These are phyloP conservation scores for Elephantulus edwardii DNA, from an alignment of 2,113 vertebrate species.

Conservation along the genomic window DNA sequence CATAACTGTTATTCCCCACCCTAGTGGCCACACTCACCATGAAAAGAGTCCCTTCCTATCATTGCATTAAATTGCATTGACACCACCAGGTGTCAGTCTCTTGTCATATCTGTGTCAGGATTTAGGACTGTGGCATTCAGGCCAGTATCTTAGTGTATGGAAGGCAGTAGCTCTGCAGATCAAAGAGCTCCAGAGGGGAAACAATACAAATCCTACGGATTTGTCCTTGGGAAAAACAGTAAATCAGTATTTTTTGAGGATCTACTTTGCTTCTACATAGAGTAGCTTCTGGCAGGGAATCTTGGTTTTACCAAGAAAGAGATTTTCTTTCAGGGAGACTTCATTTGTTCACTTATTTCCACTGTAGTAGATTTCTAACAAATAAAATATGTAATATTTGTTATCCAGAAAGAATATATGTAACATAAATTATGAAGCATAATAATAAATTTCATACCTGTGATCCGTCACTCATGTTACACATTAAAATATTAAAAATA, in stretches of 20 bases:
- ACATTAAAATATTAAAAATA: conserved; percentile 63
- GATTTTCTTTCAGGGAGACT: conserved; percentile 68
- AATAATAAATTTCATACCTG: conserved; percentile 52
- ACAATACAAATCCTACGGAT: background rate
- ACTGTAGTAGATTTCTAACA: conserved; percentile 30
- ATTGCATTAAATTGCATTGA: conserved; percentile 51
- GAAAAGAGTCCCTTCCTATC: background rate
- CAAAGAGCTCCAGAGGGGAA: background rate
- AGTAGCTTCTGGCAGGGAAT: conserved; percentile 66
- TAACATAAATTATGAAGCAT: conserved; percentile 69
- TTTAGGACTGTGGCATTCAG: background rate
- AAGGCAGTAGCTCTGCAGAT: background rate
- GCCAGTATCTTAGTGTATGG: background rate
- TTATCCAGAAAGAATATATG: conserved; percentile 68
- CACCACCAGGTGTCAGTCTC: conserved; percentile 65
- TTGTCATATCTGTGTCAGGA: conserved; percentile 15
- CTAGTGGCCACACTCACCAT: background rate
- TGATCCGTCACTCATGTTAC: conserved; percentile 22
- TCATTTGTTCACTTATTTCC: conserved; percentile 52
- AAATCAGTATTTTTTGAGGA: conserved; percentile 32
- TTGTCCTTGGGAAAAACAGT: background rate
- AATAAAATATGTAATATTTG: conserved; percentile 57
- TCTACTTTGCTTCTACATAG: conserved; percentile 9
- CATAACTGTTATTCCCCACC: background rate
- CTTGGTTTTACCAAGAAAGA: conserved; percentile 58